Base-by-base conservation (phyloP, 2,888 invertebrate genomes). In the Molorchus minor region DNA sequence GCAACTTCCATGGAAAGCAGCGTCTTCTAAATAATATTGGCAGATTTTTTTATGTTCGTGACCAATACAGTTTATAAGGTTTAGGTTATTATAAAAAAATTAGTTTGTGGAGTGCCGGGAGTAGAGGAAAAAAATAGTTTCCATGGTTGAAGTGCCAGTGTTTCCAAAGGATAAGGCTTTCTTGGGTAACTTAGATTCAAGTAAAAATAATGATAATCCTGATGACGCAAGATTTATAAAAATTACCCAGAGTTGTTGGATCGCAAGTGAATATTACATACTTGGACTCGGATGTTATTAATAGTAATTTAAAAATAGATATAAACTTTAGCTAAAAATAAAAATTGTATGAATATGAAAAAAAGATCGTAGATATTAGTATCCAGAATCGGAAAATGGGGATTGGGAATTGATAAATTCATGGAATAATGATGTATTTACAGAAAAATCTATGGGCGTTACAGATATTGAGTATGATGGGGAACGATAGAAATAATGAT, bases 11-110 rank as follows among this genome's bases (percentile, higher is more conserved):
- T 38, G 3, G 38, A 15, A 3, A 16, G 13, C 15, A 16, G 13
- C 7, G 38, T 38, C 38, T 38, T 38, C 38, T 38, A 38, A n/a
- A n/a, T n/a, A 38, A 38, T 38, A 38, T 38, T 38, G 38, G 8
- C 13, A 38, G 2, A 38, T 15, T 15, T 4, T 20, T 21, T 43
- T 3, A 43, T 10, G n/a, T 43, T n/a, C 10, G 43, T 17, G 19
- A 43, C 8, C 2, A 43, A 2, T n/a, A 21, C 20, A 21, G 43
- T 43, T 12, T 33, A 21, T n/a, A 21, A 43, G 25, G 7, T 43
- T n/a, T 21, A 21, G 4, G 20, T 21, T 3, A 38, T 38, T 3
- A 15, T 38, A 38, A 38, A 38, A 38, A 38, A 38, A 38, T 38
- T 2, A 38, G 38, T 38, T 38, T 16, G 38, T 38, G 38, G 38